Evolutionary conservation across 2,888 invertebrate genomes (phyloP).

Genomic region (Embidobia sp.): DNA sequence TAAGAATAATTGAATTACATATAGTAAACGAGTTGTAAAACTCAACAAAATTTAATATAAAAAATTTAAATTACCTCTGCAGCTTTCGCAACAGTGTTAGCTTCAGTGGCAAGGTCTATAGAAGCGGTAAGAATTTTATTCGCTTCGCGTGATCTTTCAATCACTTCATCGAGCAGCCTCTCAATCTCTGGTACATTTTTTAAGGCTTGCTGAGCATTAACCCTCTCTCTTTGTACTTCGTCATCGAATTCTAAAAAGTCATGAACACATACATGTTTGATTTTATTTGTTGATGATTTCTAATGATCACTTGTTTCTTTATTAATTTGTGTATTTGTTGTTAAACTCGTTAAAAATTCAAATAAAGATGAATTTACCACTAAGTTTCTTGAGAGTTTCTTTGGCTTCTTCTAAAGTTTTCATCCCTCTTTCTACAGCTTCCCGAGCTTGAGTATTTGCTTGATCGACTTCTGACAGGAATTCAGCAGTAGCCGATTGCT

Average conservation of each 20-base stretch:
- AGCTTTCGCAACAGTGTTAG: slow-evolving; percentile 87
- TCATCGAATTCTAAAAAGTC: slow-evolving; percentile 89
- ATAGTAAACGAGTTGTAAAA: too few species aligned
- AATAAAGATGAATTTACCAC: slow-evolving; percentile 81
- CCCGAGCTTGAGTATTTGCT: slow-evolving; percentile 88
- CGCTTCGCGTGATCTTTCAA: slow-evolving; percentile 87
- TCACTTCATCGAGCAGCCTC: slow-evolving; percentile 87
- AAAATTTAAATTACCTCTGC: slow-evolving; percentile 84
- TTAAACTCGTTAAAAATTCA: neutral
- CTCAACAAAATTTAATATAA: neutral
- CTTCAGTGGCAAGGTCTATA: slow-evolving; percentile 88
- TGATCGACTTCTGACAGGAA: slow-evolving; percentile 90
- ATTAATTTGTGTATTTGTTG: too few species aligned
- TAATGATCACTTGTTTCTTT: too few species aligned
- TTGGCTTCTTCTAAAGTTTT: slow-evolving; percentile 90
- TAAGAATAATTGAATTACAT: too few species aligned
- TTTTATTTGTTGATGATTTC: too few species aligned
- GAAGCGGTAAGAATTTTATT: slow-evolving; percentile 88
- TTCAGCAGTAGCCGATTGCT: slow-evolving; percentile 91
- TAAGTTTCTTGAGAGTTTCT: slow-evolving; percentile 89
- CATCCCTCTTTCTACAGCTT: slow-evolving; percentile 93
- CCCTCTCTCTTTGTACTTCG: slow-evolving; percentile 92
- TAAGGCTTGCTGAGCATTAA: slow-evolving; percentile 90
- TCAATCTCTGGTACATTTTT: slow-evolving; percentile 89
- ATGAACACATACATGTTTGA: neutral